Evolutionary conservation across 2,888 invertebrate species (phyloP).

Genomic region (Tinea trinotella): DNA sequence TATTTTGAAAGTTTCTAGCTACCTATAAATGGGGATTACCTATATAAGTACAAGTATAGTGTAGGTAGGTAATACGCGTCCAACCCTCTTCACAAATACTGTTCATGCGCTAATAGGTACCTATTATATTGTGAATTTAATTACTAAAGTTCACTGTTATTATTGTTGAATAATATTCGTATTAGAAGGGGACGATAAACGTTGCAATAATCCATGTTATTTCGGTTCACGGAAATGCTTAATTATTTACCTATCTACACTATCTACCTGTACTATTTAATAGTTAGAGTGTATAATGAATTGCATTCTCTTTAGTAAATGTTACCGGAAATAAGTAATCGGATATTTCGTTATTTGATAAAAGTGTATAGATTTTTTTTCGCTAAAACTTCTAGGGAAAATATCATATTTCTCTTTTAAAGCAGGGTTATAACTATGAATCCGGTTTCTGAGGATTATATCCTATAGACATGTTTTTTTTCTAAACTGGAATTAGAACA

Average conservation of each 20-base stretch:
- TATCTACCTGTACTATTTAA: not conserved
- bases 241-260: not conserved
- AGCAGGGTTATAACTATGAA: not conserved
- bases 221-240: not conserved
- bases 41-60: too few relatives aligned
- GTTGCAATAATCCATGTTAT: conserved; percentile 6
- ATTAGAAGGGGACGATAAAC: not conserved
- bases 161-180: not conserved
- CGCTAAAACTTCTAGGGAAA: not conserved
- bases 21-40: too few relatives aligned
- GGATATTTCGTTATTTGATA: not conserved
- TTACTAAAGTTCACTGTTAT: not conserved
- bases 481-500: not conserved
- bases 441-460: not conserved
- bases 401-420: not conserved
- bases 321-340: not conserved
- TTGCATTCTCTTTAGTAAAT: not conserved
- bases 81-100: not conserved
- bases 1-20: too few relatives aligned
- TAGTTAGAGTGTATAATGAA: not conserved
- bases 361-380: not conserved
- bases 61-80: too few relatives aligned
- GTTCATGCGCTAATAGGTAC: not conserved
- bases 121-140: not conserved
- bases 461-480: not conserved